Percentiles rank a stretch among this genome's conserved stretches.
Conservation (phyloP, 2,113 vertebrate genomes). For the Peromyscus polionotus region DNA sequence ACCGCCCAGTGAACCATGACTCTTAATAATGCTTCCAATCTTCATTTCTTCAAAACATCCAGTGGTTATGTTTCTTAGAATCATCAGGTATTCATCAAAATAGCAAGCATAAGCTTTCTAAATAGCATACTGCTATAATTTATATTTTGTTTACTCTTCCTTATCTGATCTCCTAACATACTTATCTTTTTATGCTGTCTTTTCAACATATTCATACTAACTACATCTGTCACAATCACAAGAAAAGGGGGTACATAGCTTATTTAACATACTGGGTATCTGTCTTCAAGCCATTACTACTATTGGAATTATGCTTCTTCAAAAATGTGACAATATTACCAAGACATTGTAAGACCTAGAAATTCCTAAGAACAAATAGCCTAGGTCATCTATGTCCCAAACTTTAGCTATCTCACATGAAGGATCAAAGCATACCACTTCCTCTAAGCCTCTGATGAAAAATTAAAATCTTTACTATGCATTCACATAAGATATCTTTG, state of each 20-base stretch:
- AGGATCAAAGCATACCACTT: not conserved
- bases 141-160: slow-evolving; percentile 21
- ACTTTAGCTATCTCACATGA: not conserved
- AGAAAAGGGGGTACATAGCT: not conserved
- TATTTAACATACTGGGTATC: slow-evolving; percentile 2
- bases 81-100: slow-evolving; percentile 51
- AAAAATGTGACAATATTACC: not conserved
- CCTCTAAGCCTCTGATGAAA: slow-evolving; percentile 22
- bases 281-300: not conserved
- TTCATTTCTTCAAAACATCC: slow-evolving; percentile 26
- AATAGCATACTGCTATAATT: not conserved
- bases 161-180: not conserved
- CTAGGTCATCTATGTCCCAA: not conserved
- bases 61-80: slow-evolving; percentile 26
- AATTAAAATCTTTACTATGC: slow-evolving; percentile 7
- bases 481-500: not conserved
- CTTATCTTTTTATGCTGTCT: not conserved
- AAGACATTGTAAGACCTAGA: not conserved
- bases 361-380: not conserved
- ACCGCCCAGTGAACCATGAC: not conserved
- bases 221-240: not conserved
- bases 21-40: not conserved
- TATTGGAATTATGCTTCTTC: slow-evolving; percentile 29
- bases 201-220: not conserved
- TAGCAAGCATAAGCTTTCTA: slow-evolving; percentile 17